A percentile compares a stretch with the other conserved stretches of the same genome.
phyloP scores from a whole-genome alignment of 2,888 invertebrate genomes.

The Meteorus colon region DNA sequence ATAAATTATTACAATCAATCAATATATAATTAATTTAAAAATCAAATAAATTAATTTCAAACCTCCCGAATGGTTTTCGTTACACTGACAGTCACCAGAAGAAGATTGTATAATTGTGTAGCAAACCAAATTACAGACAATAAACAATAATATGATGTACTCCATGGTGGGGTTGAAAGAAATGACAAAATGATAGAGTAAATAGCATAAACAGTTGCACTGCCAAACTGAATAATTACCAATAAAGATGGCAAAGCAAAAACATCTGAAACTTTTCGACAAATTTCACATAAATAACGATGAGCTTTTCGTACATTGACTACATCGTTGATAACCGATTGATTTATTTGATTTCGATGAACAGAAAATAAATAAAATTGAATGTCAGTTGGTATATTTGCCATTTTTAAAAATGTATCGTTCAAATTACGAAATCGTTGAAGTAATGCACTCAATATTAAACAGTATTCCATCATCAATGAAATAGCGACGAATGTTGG shows the following conservation, averaged over 20 bases:
- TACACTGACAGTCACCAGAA: constrained; percentile 32
- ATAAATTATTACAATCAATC: neutral
- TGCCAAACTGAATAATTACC: neutral
- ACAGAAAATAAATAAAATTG: constrained; percentile 8
- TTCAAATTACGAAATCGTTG: constrained; percentile 31
- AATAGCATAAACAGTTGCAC: constrained; percentile 19
- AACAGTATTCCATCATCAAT: constrained; percentile 37
- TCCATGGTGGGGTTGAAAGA: neutral
- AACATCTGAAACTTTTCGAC: constrained; percentile 32
- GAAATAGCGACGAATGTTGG: constrained; percentile 39
- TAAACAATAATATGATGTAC: neutral
- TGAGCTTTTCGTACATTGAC: constrained; percentile 25
- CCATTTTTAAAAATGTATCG: constrained; percentile 8
- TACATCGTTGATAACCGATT: neutral
- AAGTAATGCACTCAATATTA: constrained; percentile 28
- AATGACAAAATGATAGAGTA: constrained; percentile 39
- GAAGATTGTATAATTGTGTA: constrained; percentile 29
- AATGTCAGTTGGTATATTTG: neutral
- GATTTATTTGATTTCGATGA: neutral
- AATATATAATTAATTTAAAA: neutral
- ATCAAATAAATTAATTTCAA: neutral
- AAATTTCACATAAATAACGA: constrained; percentile 33
- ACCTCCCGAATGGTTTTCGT: constrained; percentile 36
- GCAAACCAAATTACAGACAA: neutral
- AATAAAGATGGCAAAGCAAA: constrained; percentile 40